Conservation (phyloP, 2,113 vertebrate genomes). For the Calidris pygmaea region DNA sequence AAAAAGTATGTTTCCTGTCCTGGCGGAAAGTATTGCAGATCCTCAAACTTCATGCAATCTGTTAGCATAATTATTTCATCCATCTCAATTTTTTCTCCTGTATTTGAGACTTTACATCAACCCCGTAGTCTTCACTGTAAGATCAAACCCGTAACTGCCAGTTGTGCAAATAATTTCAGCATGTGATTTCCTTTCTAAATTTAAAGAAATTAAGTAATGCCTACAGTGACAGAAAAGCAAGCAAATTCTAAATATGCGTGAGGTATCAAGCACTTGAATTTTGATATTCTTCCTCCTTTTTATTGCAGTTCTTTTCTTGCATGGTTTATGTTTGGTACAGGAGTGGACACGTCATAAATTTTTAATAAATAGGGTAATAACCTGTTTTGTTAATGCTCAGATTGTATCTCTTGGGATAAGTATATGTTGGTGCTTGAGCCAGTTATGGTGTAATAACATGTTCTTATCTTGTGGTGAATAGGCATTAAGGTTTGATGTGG, state of each 20-base stretch:
- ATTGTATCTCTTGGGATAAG: slow-evolving; percentile 25
- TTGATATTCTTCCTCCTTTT: neutral
- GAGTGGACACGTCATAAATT: neutral
- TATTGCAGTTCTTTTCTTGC: neutral
- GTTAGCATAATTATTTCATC: slow-evolving; percentile 36
- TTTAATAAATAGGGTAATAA: slow-evolving; percentile 56
- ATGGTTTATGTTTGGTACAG: neutral
- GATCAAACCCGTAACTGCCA: neutral
- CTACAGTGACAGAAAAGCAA: neutral
- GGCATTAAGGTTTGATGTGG: slow-evolving; percentile 12
- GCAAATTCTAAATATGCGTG: fast-evolving
- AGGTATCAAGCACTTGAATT: neutral
- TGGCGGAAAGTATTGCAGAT: slow-evolving; percentile 27
- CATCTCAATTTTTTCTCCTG: neutral
- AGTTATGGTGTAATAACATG: neutral
- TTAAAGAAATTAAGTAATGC: neutral
- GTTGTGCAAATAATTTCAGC: neutral
- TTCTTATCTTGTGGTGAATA: slow-evolving; percentile 48
- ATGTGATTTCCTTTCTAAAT: neutral
- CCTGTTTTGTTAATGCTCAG: slow-evolving; percentile 3
- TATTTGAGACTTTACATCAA: neutral
- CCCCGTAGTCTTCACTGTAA: neutral
- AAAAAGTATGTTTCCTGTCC: slow-evolving; percentile 43
- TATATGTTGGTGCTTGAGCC: neutral
- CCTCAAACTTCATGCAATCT: slow-evolving; percentile 27